Conservation (phyloP, 2,797 vertebrate species). For the Todus mexicanus region DNA sequence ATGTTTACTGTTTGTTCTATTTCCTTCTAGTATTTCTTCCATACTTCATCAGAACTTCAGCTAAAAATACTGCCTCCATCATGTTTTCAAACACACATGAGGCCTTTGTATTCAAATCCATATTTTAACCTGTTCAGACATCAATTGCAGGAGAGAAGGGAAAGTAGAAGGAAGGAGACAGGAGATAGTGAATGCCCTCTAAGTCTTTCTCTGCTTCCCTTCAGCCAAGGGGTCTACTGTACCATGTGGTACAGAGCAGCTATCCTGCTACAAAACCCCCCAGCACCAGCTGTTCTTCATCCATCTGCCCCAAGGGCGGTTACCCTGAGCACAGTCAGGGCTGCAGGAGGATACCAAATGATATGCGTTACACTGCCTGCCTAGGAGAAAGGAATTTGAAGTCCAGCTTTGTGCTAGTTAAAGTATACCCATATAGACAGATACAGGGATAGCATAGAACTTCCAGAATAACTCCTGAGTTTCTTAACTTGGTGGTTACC, state of each 20-base stretch:
- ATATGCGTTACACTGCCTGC: not conserved
- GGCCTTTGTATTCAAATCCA: not conserved
- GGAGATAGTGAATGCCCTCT: not conserved
- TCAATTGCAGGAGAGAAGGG: not conserved
- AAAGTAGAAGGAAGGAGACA: not conserved
- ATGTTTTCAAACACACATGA: not conserved
- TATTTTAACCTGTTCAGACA: not conserved
- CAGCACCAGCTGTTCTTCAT: not conserved
- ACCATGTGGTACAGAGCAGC: not conserved
- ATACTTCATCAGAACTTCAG: not conserved
- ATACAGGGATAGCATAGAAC: not conserved
- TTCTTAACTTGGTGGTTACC: not conserved
- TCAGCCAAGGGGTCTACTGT: not conserved
- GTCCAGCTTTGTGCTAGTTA: not conserved
- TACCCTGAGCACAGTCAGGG: not conserved
- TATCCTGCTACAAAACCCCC: not conserved
- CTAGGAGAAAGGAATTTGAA: not conserved
- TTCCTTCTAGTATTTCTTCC: not conserved
- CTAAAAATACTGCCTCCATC: not conserved
- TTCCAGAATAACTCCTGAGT: not conserved
- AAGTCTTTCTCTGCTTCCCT: not conserved
- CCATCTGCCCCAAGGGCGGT: rapidly evolving
- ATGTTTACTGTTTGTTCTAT: not conserved
- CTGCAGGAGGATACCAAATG: not conserved
- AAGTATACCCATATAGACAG: not conserved